Base-by-base conservation (phyloP, 2,888 invertebrate species). In the Apamea crenata region DNA sequence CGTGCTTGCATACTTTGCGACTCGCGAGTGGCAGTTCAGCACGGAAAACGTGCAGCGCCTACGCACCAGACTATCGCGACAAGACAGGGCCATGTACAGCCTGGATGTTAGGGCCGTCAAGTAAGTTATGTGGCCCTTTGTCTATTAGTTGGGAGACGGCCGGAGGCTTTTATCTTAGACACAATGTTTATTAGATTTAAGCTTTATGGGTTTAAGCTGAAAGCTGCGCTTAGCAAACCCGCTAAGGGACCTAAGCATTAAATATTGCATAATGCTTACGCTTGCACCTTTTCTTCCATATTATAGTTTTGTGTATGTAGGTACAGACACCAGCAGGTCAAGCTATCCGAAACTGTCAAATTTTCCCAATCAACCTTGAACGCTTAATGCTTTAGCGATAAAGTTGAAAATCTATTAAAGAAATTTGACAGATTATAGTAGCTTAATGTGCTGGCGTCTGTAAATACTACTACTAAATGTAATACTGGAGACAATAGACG, bases 31-130 rank as follows among this genome's bases (percentile, higher is more conserved):
- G 87, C 25, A 21, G 14, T 85, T 83, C 73, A 44, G 36, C 21
- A 67, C 61, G 6, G 65, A 69, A 32, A 77, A 83, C 73, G 78
- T 83, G 44, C 78, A 73, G 4, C 76, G 74, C 10, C 77, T 87
- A 14, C 80, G 83, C 2, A 56, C 59, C 4, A 77, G 82, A 14
- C 73, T 87, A 10, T n/a, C 83, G 2, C 12, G 1, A 8, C 40
- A 73, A 2, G 87, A 87, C 75, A 65, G 78, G 16, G 61, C 40
- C 16, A 69, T 87, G 5, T 87, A 88, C 63, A 76, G 79, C 74
- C 56, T 87, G 21, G 88, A 87, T 63, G 47, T 87, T 25, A 80
- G 36, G 50, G 47, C 10, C 4, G 44, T 86, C 53, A 47, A 87
- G 86, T 86, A 32, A 78, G 87, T n/a, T 21, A 14, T 32, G 12